Evolutionary conservation across 2,797 vertebrate genomes (phyloP), one percentile per base, ranked within the genome.

Genomic region (Chanos chanos): DNA sequence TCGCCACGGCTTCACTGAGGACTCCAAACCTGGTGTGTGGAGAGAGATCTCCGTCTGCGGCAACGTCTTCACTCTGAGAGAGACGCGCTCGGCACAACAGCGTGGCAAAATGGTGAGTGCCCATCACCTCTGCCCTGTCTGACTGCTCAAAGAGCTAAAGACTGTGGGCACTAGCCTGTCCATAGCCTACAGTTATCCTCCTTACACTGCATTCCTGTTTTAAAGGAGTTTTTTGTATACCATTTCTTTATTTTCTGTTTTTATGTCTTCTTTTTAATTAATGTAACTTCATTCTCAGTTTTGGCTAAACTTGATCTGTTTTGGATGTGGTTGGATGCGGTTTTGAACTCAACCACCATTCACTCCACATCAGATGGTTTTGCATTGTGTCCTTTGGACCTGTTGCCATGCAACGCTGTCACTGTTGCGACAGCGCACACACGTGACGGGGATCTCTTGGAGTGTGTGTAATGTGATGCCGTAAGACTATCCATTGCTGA

Each of bases 1-100:
- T 6, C 91, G 94, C 8, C 90, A 91, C 57, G 96, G 96, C 60
- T 99, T 99, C 85, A 97, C 88, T 5, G 94, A 98, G 80, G 94
- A 97, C 86, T 98, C 96, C 60, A 94, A 95, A 70, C 95, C 96
- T 0, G 95, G 96, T n/a, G 93, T 99, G 51, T 99, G 96, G 96
- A 91, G 96, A 77, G 96, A 99, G 88, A 99, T 99, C 84, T 98
- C 96, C 0, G 95, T 99, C 45, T 99, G 96, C 65, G 96, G 96
- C 43, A 95, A 97, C 15, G 96, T 99, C 18, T 99, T 98, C 82
- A 98, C 94, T 12, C 83, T 99, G 55, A 83, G 96, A 51, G 96
- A 99, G 84, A 99, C 96, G 0, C 93, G 96, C 72, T 99, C 96
- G 0, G 95, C 96, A 2, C 96, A 98, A 76, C 96, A 99, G 78